Evolutionary conservation across 2,797 vertebrate species (phyloP).

Genomic region (Cyclura pinguis): DNA sequence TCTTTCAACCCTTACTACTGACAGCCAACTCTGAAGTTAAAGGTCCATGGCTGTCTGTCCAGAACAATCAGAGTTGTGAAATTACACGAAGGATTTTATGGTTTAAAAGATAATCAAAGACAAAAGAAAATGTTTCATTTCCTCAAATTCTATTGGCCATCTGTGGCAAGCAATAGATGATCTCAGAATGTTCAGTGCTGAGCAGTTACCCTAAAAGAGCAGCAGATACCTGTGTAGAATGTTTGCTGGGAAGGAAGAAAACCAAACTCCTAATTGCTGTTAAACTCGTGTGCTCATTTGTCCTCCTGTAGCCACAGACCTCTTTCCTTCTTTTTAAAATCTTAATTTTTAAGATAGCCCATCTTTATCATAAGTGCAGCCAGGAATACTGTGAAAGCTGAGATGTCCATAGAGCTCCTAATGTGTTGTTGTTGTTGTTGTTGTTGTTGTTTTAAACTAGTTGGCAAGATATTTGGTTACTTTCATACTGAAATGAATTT

Average conservation of each 20-base stretch:
- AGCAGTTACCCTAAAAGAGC: background rate
- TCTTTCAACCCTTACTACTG: background rate
- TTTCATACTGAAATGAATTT: constrained; percentile 60
- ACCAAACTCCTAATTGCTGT: background rate
- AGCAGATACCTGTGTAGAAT: background rate
- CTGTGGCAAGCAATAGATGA: too few species aligned
- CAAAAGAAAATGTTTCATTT: background rate
- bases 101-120: background rate
- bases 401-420: background rate
- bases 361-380: background rate
- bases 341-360: background rate
- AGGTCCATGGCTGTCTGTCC: background rate
- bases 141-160: background rate
- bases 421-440: constrained; percentile 33
- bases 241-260: background rate
- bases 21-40: background rate
- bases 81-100: background rate
- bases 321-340: background rate
- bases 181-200: background rate
- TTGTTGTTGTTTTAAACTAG: constrained; percentile 37
- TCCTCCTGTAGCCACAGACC: background rate
- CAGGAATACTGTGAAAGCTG: background rate
- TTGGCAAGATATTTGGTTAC: constrained; percentile 69
- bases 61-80: background rate
- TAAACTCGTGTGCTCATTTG: background rate